A percentile compares a stretch with the other conserved stretches of the same genome.
Conservation (phyloP, 2,888 invertebrate genomes). For the Seira ritae region DNA sequence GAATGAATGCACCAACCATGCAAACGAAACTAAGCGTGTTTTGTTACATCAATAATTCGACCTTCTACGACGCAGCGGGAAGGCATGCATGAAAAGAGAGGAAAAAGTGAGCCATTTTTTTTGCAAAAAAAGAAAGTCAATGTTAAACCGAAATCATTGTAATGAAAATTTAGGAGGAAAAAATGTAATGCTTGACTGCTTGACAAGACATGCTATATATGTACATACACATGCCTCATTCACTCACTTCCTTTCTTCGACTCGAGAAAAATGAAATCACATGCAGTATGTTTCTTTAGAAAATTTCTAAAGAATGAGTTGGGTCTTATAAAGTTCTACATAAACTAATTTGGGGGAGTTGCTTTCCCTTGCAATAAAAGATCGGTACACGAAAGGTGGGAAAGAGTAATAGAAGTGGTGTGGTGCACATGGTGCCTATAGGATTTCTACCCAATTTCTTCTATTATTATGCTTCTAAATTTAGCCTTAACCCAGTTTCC, state of each 20-base stretch:
- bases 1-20: conserved; percentile 47
- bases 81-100: conserved; percentile 17
- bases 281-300: no score
- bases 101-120: conserved; percentile 7
- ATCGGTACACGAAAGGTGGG: background rate
- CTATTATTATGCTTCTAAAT: conserved; percentile 29
- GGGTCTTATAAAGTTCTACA: background rate
- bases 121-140: conserved; percentile 44
- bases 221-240: conserved; percentile 2
- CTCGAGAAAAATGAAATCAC: no score
- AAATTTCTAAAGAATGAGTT: no score
- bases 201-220: conserved; percentile 3
- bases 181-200: background rate
- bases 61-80: conserved; percentile 46
- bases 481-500: conserved; percentile 58
- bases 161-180: conserved; percentile 7
- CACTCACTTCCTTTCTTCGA: background rate
- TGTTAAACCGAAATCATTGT: conserved; percentile 40
- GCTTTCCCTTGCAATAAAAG: background rate
- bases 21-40: conserved; percentile 7
- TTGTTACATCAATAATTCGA: conserved; percentile 60
- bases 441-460: conserved; percentile 32
- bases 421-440: conserved; percentile 25
- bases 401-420: conserved; percentile 1
- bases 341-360: conserved; percentile 33